These are phyloP conservation scores for Phalloptychus januarius DNA, from an alignment of 2,797 vertebrate species.

Conservation along the genomic window DNA sequence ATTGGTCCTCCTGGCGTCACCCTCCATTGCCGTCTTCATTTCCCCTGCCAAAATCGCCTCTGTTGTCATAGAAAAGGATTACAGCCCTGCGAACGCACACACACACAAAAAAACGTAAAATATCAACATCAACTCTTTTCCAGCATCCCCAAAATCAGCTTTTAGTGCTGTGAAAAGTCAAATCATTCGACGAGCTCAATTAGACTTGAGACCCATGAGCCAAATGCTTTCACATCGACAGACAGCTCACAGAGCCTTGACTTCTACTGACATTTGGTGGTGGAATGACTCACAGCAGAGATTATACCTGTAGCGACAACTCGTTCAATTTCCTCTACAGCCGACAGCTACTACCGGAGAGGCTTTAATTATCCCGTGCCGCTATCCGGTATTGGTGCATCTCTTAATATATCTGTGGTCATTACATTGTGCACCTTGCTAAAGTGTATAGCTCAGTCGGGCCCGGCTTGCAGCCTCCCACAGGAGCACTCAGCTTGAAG, in stretches of 20 bases:
- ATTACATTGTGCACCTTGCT: constrained; percentile 28
- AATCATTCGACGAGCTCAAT: constrained; percentile 21
- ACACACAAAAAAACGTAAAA: constrained; percentile 38
- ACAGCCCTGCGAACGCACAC: constrained; percentile 75
- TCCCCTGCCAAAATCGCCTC: constrained; percentile 86
- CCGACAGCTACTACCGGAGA: constrained; percentile 12
- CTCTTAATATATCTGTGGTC: constrained; percentile 25
- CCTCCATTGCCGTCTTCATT: constrained; percentile 89
- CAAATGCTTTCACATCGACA: constrained; percentile 20
- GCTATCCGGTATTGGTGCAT: constrained; percentile 17
- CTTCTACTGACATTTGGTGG: constrained; percentile 19
- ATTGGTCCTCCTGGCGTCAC: constrained; percentile 82
- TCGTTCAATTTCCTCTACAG: constrained; percentile 30
- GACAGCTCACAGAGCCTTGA: constrained; percentile 10
- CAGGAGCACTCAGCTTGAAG: constrained; percentile 72
- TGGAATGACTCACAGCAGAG: constrained; percentile 12
- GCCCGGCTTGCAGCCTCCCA: constrained; percentile 63
- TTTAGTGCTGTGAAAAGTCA: constrained; percentile 36
- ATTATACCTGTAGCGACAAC: constrained; percentile 13
- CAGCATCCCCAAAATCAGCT: constrained; percentile 16
- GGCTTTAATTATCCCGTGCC: constrained; percentile 30
- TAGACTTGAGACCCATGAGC: constrained; percentile 18
- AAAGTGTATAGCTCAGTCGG: constrained; percentile 35
- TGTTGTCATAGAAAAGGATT: constrained; percentile 88
- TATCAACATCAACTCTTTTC: constrained; percentile 52